Conservation (phyloP, 2,888 invertebrate genomes). For the Subacronicta megacephala region DNA sequence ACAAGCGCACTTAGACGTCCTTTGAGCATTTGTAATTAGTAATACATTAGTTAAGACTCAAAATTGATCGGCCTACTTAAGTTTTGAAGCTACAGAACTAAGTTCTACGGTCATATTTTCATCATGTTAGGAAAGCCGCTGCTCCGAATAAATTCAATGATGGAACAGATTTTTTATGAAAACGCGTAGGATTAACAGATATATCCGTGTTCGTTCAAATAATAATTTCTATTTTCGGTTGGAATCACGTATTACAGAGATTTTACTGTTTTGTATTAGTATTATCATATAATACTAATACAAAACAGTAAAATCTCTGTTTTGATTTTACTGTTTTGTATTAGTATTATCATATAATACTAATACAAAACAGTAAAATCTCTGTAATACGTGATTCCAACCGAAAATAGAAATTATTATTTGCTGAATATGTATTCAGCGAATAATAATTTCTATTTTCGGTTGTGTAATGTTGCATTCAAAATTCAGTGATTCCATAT, state of each 20-base stretch:
- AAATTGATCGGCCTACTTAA: too few relatives aligned
- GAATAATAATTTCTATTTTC: neutral
- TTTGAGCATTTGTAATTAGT: slow-evolving; percentile 24
- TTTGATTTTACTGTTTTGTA: too few relatives aligned
- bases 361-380: neutral
- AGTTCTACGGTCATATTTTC: too few relatives aligned
- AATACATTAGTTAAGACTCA: slow-evolving; percentile 23
- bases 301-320: too few relatives aligned
- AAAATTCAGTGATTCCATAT: slow-evolving; percentile 27
- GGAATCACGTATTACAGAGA: neutral
- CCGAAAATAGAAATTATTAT: neutral
- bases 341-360: too few relatives aligned
- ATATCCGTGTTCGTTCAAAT: too few relatives aligned
- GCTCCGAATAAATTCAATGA: too few relatives aligned
- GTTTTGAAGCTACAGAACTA: too few relatives aligned
- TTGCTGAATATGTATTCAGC: slow-evolving; percentile 3
- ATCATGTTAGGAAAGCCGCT: too few relatives aligned
- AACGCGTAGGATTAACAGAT: too few relatives aligned
- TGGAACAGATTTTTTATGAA: too few relatives aligned
- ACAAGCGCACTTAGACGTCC: neutral
- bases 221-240: neutral
- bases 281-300: too few relatives aligned
- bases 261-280: neutral
- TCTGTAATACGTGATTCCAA: neutral
- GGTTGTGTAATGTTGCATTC: neutral